phyloP scores from a whole-genome alignment of 2,888 invertebrate genomes.

The Drosophila setosimentum region DNA sequence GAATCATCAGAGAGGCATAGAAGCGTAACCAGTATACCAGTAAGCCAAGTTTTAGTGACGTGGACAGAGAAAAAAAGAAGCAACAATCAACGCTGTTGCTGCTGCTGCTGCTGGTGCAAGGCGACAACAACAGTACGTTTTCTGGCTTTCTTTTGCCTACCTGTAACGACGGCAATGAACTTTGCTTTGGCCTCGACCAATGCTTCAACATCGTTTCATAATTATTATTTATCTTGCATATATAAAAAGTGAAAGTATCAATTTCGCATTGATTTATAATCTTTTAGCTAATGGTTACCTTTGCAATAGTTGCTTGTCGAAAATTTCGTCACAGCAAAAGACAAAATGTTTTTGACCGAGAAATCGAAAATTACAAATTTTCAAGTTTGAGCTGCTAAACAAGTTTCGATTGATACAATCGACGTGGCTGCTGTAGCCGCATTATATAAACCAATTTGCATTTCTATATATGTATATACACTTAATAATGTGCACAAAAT shows the following conservation, averaged over 20 bases:
- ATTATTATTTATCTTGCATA: slow-evolving; percentile 33
- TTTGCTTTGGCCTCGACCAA: slow-evolving; percentile 42
- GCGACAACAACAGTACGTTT: slow-evolving; percentile 14
- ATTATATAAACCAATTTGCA: slow-evolving; percentile 69
- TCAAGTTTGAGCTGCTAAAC: slow-evolving; percentile 45
- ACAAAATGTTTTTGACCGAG: slow-evolving; percentile 13
- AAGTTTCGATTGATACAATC: slow-evolving; percentile 50
- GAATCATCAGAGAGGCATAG: slow-evolving; percentile 32
- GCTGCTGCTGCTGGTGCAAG: slow-evolving; percentile 1
- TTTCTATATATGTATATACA: slow-evolving; percentile 43
- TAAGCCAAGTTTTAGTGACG: slow-evolving; percentile 67
- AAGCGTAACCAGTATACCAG: slow-evolving; percentile 69
- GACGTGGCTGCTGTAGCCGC: slow-evolving; percentile 21
- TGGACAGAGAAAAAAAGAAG: slow-evolving; percentile 58
- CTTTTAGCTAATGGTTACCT: slow-evolving; percentile 21
- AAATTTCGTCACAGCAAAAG: slow-evolving; percentile 15
- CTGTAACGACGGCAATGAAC: slow-evolving; percentile 67
- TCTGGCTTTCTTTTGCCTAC: slow-evolving; percentile 66
- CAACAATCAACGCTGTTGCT: slow-evolving; percentile 12
- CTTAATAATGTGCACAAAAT: slow-evolving; percentile 45
- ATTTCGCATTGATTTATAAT: slow-evolving; percentile 27
- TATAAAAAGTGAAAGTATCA: slow-evolving; percentile 60
- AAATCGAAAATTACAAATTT: slow-evolving; percentile 19
- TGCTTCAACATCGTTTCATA: slow-evolving; percentile 58
- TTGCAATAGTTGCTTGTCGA: slow-evolving; percentile 15